Evolutionary conservation across 2,797 vertebrate species (phyloP).

Genomic region (Melopsittacus undulatus): DNA sequence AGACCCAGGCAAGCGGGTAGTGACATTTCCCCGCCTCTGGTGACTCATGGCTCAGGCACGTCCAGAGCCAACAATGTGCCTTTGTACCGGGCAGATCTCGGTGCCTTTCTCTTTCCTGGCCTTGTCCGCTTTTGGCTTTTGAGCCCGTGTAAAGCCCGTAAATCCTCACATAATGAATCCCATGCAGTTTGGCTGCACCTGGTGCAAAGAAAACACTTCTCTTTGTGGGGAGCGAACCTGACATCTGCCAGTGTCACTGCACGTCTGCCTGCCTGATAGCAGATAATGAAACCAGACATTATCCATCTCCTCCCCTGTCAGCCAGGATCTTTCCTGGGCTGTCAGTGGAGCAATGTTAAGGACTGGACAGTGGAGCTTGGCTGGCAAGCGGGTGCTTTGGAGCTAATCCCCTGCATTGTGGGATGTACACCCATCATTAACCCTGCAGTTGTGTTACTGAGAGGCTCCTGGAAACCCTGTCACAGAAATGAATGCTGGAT

Average conservation of each 20-base stretch:
- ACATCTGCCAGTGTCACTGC: neutral
- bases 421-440: neutral
- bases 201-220: constrained; percentile 14
- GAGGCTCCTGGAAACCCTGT: neutral
- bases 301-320: neutral
- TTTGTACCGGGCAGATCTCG: constrained; percentile 24
- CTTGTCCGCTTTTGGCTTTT: constrained; percentile 51
- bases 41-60: constrained; percentile 57
- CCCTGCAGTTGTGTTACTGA: fast-evolving
- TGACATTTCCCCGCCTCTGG: constrained; percentile 30
- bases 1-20: neutral
- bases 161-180: constrained; percentile 43
- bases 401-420: neutral
- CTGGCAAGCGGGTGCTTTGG: fast-evolving
- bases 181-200: constrained; percentile 28
- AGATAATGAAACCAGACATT: neutral
- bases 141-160: constrained; percentile 31
- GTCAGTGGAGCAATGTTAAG: neutral
- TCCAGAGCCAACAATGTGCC: constrained; percentile 38
- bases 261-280: neutral
- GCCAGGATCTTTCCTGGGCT: neutral
- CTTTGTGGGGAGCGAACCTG: neutral
- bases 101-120: constrained; percentile 46
- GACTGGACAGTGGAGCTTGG: neutral
- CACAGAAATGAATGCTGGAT: fast-evolving